Evolutionary conservation across 2,888 invertebrate species (phyloP).

Genomic region (Volucella zonaria): DNA sequence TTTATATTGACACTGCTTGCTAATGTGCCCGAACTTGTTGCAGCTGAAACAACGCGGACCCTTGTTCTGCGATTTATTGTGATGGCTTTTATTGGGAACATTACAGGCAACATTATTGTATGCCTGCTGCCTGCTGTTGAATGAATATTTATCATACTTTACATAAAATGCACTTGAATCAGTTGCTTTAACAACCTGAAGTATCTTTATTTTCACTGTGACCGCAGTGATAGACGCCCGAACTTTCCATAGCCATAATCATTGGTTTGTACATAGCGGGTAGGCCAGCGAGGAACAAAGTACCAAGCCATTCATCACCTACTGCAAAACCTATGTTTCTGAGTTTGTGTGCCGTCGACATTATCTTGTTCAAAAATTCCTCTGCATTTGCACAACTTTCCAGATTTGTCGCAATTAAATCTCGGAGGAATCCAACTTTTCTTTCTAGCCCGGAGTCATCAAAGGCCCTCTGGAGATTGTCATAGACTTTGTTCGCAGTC

Average conservation of each 20-base stretch:
- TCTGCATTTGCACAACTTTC: background rate
- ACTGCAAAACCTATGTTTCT: background rate
- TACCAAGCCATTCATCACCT: too few relatives aligned
- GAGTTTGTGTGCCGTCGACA: background rate
- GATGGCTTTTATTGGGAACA: slow-evolving; percentile 15
- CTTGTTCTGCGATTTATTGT: slow-evolving; percentile 13
- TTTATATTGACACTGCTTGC: slow-evolving; percentile 9
- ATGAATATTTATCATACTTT: slow-evolving; percentile 14
- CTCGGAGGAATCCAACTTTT: background rate
- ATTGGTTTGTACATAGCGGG: too few relatives aligned
- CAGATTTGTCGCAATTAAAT: background rate
- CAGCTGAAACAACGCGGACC: slow-evolving; percentile 22
- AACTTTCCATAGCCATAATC: too few relatives aligned
- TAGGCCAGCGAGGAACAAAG: too few relatives aligned
- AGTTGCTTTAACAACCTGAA: slow-evolving; percentile 25
- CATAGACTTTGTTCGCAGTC: slow-evolving; percentile 2
- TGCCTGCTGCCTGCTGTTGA: background rate
- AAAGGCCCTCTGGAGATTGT: background rate
- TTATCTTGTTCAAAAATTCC: background rate
- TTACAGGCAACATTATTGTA: slow-evolving; percentile 6
- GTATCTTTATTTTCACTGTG: slow-evolving; percentile 20
- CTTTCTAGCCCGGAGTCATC: slow-evolving; percentile 13
- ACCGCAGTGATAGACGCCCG: background rate
- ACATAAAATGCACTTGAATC: slow-evolving; percentile 26
- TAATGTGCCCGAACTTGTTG: background rate